These are phyloP conservation scores for Drosophila ercepeae DNA, from an alignment of 1,140 invertebrate genomes.

Conservation along the genomic window DNA sequence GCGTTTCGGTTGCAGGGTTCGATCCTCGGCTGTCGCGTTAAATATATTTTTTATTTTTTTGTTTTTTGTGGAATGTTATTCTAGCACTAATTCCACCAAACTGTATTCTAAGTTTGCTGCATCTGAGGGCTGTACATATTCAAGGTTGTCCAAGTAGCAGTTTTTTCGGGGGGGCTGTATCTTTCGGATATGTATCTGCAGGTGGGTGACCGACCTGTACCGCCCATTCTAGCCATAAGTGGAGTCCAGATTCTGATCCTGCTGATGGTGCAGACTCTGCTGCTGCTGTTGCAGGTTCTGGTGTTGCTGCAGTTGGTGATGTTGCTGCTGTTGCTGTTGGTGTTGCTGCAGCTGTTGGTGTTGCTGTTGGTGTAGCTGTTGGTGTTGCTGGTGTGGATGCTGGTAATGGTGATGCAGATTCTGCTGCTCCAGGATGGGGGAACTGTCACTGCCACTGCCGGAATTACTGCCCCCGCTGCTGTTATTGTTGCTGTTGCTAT, in stretches of 20 bases:
- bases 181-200: slow-evolving; percentile 65
- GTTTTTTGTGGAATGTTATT: neutral
- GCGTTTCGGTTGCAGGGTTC: neutral
- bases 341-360: neutral
- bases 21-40: no score
- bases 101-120: neutral
- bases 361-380: neutral
- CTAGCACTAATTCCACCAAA: neutral
- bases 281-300: neutral
- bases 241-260: slow-evolving; percentile 31
- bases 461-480: slow-evolving; percentile 47
- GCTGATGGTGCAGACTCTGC: slow-evolving; percentile 18
- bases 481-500: slow-evolving; percentile 40
- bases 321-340: slow-evolving; percentile 1
- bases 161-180: neutral
- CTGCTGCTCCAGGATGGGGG: slow-evolving; percentile 12
- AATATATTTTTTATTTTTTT: neutral
- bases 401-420: slow-evolving; percentile 4
- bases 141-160: neutral
- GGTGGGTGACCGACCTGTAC: neutral
- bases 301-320: slow-evolving; percentile 14
- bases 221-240: slow-evolving; percentile 12
- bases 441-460: slow-evolving; percentile 8
- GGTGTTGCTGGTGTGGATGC: neutral
- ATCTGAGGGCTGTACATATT: neutral